Evolutionary conservation across 1,140 invertebrate genomes (phyloP), one percentile per base, ranked within the genome.

Genomic region (Heliconius melpomene): DNA sequence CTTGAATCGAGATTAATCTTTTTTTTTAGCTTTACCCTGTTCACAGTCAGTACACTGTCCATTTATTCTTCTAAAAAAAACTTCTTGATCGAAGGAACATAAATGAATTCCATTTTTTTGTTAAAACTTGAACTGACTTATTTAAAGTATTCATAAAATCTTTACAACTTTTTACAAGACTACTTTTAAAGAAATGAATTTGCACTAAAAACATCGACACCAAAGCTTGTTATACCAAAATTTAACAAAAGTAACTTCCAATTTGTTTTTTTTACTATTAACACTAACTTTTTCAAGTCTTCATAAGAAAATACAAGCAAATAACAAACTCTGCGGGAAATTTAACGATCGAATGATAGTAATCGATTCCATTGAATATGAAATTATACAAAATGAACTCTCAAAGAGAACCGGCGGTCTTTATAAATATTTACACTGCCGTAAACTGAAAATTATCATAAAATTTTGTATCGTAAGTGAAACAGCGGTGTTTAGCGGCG

Each of bases 381-480:
- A 60, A 72, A 54, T 60, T 54, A 36, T 66, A 52, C 20, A 50
- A 29, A n/a, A 73, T 40, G 18, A 78, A 54, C 20, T 46, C 46
- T 78, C 75, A 71, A 77, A 77, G 75, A n/a, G 75, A 2, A 50
- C 57, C 75, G 75, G 23, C 75, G 60, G 5, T 20, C 60, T 40
- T 77, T 77, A 77, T 77, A 77, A 70, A 71, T 77, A 77, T 72
- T 72, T 36, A 72, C 11, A 13, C 23, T 6, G 8, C 60, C 60
- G 60, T 66, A 66, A 66, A 66, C 60, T 66, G 60, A 66, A 29
- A 66, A 66, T 66, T 66, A 66, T 66, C 60, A 66, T 66, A 66
- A 9, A 66, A 66, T 8, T 66, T 66, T 66, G 60, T 66, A 66
- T 66, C 9, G 60, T 26, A 66, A 26, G 23, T 11, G n/a, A 66